phyloP scores from a whole-genome alignment of 2,888 invertebrate genomes.

The Habroteleia sp. region DNA sequence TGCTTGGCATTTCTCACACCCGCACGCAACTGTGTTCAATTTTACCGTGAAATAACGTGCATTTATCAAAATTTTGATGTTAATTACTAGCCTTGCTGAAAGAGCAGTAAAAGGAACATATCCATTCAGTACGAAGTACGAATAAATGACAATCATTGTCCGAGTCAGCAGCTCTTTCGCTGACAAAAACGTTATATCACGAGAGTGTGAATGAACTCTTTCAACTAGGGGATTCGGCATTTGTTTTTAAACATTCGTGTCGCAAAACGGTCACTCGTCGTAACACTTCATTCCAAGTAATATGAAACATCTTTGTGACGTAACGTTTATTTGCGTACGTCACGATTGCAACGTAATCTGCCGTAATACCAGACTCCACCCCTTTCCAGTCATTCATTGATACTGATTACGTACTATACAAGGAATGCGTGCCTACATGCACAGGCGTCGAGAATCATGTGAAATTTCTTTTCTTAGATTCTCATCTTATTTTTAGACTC shows the following conservation, averaged over 20 bases:
- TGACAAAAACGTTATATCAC: conserved; percentile 21
- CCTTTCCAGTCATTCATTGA: conserved; percentile 55
- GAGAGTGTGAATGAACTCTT: conserved; percentile 23
- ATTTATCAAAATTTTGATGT: too few relatives aligned
- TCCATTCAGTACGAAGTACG: neutral
- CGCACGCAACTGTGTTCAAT: too few relatives aligned
- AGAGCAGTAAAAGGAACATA: neutral
- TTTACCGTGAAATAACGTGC: too few relatives aligned
- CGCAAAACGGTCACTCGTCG: conserved; percentile 16
- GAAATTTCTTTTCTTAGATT: too few relatives aligned
- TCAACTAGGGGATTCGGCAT: neutral
- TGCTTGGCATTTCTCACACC: too few relatives aligned
- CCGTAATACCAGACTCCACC: conserved; percentile 46
- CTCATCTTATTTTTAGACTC: too few relatives aligned
- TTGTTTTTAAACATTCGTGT: conserved; percentile 7
- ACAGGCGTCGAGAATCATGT: too few relatives aligned
- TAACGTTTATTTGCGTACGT: conserved; percentile 51
- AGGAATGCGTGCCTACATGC: conserved; percentile 38
- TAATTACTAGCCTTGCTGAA: too few relatives aligned
- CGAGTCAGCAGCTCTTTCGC: conserved; percentile 5
- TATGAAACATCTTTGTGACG: conserved; percentile 52
- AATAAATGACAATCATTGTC: neutral
- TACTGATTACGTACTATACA: conserved; percentile 47
- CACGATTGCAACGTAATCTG: conserved; percentile 47
- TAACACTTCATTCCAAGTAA: conserved; percentile 10